Evolutionary conservation across 2,888 invertebrate species (phyloP).

Genomic region (Leucophora obtusa): DNA sequence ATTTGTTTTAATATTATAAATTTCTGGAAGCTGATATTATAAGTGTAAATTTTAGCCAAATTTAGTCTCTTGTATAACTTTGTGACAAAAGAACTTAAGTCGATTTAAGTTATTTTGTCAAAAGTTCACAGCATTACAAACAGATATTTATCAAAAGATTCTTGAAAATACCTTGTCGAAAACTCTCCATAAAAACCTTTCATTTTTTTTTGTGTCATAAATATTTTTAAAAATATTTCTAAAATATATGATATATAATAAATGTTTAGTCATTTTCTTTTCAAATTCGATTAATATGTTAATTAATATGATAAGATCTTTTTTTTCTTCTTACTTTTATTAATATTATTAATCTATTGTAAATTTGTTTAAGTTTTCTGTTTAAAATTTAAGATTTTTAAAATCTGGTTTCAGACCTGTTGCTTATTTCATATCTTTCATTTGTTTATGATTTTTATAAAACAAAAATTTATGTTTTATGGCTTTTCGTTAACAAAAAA

Average conservation of each 20-base stretch:
- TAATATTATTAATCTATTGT: slow-evolving; percentile 6
- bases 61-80: too few relatives aligned
- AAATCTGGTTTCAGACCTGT: slow-evolving; percentile 39
- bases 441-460: slow-evolving; percentile 56
- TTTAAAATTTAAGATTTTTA: not conserved
- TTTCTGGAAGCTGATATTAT: too few relatives aligned
- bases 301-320: slow-evolving; percentile 48
- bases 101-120: too few relatives aligned
- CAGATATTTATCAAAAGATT: too few relatives aligned
- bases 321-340: not conserved
- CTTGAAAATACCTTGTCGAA: too few relatives aligned
- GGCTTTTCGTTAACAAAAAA: slow-evolving; percentile 36
- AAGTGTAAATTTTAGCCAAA: too few relatives aligned
- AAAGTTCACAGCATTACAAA: too few relatives aligned
- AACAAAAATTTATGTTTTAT: slow-evolving; percentile 59
- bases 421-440: slow-evolving; percentile 16
- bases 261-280: not conserved
- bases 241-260: not conserved
- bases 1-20: too few relatives aligned
- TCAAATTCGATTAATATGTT: slow-evolving; percentile 45
- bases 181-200: too few relatives aligned
- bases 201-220: too few relatives aligned
- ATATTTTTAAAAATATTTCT: not conserved
- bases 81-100: too few relatives aligned
- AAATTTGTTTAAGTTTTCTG: not conserved